phyloP scores from a whole-genome alignment of 2,113 vertebrate species.

The Ophiodon elongatus region DNA sequence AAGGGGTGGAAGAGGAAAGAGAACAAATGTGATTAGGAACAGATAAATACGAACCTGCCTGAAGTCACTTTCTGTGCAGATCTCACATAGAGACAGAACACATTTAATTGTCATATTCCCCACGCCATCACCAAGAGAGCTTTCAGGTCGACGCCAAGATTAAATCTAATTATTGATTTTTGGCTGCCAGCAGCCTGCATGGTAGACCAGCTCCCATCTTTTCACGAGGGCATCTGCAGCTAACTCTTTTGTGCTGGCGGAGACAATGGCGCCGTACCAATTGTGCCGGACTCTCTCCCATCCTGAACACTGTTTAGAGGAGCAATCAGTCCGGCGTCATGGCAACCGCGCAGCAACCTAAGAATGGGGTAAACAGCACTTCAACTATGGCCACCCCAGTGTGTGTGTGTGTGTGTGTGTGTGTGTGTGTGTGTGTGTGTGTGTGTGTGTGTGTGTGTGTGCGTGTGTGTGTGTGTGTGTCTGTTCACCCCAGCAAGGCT shows the following conservation, averaged over 20 bases:
- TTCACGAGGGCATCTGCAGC: constrained; percentile 67
- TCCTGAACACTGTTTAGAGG: constrained; percentile 75
- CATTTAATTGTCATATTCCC: not conserved
- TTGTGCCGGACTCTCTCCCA: constrained; percentile 59
- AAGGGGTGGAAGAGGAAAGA: not conserved
- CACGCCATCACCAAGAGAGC: constrained; percentile 1
- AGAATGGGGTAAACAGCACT: constrained; percentile 82
- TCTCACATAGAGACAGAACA: not conserved
- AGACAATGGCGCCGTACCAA: constrained; percentile 72
- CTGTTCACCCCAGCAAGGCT: constrained; percentile 41
- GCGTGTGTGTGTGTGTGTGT: constrained; percentile 42
- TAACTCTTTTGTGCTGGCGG: constrained; percentile 65
- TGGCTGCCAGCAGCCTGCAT: constrained; percentile 24
- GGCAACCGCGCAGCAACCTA: constrained; percentile 76
- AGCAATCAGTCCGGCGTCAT: constrained; percentile 68
- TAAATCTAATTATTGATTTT: constrained; percentile 39
- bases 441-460: constrained; percentile 26
- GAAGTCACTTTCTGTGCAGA: constrained; percentile 1
- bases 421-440: constrained; percentile 15
- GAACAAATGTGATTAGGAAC: not conserved
- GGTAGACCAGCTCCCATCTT: constrained; percentile 46
- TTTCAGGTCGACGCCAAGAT: constrained; percentile 14
- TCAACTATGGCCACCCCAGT: constrained; percentile 65
- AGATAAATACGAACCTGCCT: not conserved
- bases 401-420: constrained; percentile 15